These are phyloP conservation scores for Merodon equestris DNA, from an alignment of 2,888 invertebrate species.

Conservation along the genomic window DNA sequence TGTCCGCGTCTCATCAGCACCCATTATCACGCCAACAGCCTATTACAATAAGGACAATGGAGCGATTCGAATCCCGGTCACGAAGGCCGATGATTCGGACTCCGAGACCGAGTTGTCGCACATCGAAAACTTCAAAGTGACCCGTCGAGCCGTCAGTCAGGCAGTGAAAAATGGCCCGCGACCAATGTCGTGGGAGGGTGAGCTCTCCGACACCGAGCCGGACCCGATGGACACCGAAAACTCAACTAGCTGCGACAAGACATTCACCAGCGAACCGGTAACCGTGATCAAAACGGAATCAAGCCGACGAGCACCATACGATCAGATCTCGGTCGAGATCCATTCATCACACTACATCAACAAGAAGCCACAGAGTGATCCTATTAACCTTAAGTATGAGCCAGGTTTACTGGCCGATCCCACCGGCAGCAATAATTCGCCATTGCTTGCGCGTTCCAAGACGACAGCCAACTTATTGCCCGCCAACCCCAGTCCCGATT, in stretches of 20 bases:
- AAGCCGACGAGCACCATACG: conserved; percentile 73
- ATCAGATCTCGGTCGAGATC: conserved; percentile 74
- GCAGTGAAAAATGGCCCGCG: conserved; percentile 80
- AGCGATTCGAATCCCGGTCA: conserved; percentile 73
- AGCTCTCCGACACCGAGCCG: conserved; percentile 87
- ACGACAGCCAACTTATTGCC: conserved; percentile 82
- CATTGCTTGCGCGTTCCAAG: conserved; percentile 84
- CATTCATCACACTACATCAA: conserved; percentile 60
- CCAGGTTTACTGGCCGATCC: conserved; percentile 71
- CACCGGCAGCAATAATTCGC: conserved; percentile 81
- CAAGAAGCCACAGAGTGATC: conserved; percentile 74
- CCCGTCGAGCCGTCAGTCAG: conserved; percentile 79
- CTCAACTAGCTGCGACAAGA: conserved; percentile 69
- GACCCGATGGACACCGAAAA: conserved; percentile 80
- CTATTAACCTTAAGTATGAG: conserved; percentile 78
- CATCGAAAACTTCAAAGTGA: conserved; percentile 80
- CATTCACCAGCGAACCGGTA: conserved; percentile 37
- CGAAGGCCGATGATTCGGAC: conserved; percentile 77
- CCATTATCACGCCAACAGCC: conserved; percentile 71
- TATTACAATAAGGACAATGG: conserved; percentile 73
- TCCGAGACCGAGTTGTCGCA: conserved; percentile 78
- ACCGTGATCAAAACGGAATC: conserved; percentile 74
- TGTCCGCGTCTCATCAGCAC: conserved; percentile 56
- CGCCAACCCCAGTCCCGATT: conserved; percentile 92
- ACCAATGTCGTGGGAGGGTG: conserved; percentile 97